These are phyloP conservation scores for Petrocephalus schoutedeni DNA, from an alignment of 2,797 vertebrate genomes.

Conservation along the genomic window DNA sequence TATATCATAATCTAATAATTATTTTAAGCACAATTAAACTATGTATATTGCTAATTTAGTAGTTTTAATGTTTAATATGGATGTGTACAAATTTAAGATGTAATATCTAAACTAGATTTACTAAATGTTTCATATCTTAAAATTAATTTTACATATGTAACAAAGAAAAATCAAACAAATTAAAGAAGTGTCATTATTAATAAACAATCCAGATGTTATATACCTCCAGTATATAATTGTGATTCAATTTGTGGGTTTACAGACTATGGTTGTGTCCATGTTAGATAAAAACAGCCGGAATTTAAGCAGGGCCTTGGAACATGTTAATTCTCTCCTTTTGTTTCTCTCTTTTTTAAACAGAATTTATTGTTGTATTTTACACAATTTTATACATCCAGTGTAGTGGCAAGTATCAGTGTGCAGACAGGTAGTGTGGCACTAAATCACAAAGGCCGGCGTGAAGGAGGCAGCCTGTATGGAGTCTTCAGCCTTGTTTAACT, in stretches of 20 bases:
- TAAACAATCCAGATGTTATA: not conserved
- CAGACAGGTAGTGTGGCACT: constrained; percentile 56
- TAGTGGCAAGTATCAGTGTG: constrained; percentile 56
- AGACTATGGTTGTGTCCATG: not conserved
- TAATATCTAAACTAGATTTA: not conserved
- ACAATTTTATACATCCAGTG: constrained; percentile 60
- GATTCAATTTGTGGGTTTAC: not conserved
- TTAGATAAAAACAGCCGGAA: not conserved
- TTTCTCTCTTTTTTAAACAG: constrained; percentile 44
- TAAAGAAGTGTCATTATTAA: not conserved
- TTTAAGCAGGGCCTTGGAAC: not conserved
- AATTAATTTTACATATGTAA: not conserved
- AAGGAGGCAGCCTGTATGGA: constrained; percentile 34
- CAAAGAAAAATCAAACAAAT: not conserved
- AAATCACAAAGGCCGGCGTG: constrained; percentile 52
- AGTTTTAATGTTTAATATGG: not conserved
- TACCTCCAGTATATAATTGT: not conserved
- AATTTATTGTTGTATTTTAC: constrained; percentile 62
- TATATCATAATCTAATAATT: not conserved
- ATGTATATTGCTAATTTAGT: not conserved
- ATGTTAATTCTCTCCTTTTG: constrained; percentile 23
- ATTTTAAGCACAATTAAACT: not conserved
- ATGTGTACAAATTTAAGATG: not conserved
- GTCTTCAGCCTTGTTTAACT: constrained; percentile 27
- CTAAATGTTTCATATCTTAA: not conserved